Evolutionary conservation across 2,888 invertebrate species (phyloP).

Genomic region (Gastrophysa polygoni): DNA sequence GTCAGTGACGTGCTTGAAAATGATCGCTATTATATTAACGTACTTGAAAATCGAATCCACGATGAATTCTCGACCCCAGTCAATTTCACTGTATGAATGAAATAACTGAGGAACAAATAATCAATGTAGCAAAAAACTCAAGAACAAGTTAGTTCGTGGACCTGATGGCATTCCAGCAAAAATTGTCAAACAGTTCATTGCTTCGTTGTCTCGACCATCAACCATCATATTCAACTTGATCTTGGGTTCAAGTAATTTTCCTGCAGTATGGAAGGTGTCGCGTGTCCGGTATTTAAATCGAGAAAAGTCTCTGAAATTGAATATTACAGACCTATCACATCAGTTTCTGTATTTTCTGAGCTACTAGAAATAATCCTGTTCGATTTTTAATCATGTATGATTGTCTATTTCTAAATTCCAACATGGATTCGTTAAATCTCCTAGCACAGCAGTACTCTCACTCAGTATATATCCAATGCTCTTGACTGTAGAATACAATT

Average conservation of each 20-base stretch:
- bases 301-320: neutral
- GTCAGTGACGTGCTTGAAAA: too few relatives aligned
- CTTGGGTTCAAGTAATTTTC: neutral
- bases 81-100: neutral
- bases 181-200: neutral
- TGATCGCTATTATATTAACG: too few relatives aligned
- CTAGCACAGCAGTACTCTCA: slow-evolving; percentile 21
- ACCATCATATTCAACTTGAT: slow-evolving; percentile 5
- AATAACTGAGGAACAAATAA: slow-evolving; percentile 3
- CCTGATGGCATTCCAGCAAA: neutral
- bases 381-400: neutral
- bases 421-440: neutral
- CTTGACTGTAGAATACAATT: slow-evolving; percentile 25
- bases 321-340: neutral
- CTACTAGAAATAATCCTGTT: neutral
- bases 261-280: neutral
- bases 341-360: slow-evolving; percentile 1
- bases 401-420: neutral
- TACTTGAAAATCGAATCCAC: too few relatives aligned
- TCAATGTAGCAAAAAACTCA: neutral
- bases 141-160: neutral
- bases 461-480: slow-evolving; percentile 21
- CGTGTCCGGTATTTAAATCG: neutral
- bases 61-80: too few relatives aligned
- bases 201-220: neutral